Evolutionary conservation across 2,113 vertebrate species (phyloP).

Genomic region (Syngnathus typhle): DNA sequence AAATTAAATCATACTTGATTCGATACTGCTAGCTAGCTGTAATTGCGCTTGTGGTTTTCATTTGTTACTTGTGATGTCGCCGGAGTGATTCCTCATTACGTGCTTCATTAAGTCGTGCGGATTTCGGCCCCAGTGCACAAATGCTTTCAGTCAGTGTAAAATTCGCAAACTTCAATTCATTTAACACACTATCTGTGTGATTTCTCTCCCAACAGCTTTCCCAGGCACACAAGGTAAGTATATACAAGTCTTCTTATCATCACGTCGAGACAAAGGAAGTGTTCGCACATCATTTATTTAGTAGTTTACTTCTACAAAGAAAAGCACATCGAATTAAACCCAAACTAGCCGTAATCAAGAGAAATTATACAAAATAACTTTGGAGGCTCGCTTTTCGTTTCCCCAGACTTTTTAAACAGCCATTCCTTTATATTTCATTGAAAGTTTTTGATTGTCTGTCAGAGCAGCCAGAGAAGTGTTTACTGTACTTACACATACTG

Average conservation of each 20-base stretch:
- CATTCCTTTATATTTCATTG: slow-evolving; percentile 11
- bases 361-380: slow-evolving; percentile 5
- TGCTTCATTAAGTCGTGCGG: slow-evolving; percentile 63
- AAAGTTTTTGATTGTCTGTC: slow-evolving; percentile 17
- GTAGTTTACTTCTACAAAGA: not conserved
- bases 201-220: slow-evolving; percentile 80
- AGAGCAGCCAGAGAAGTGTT: slow-evolving; percentile 23
- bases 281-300: not conserved
- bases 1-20: not conserved
- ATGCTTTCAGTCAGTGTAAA: slow-evolving; percentile 34
- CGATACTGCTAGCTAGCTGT: not conserved
- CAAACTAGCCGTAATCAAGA: not conserved
- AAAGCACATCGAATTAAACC: not conserved
- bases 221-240: slow-evolving; percentile 93
- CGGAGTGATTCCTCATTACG: slow-evolving; percentile 60
- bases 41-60: slow-evolving; percentile 21
- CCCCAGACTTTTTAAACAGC: not conserved
- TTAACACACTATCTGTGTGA: slow-evolving; percentile 50
- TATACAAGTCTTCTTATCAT: slow-evolving; percentile 26
- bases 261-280: slow-evolving; percentile 40
- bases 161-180: slow-evolving; percentile 25
- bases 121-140: slow-evolving; percentile 27
- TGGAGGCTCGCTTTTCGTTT: slow-evolving; percentile 8
- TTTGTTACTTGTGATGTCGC: slow-evolving; percentile 53
- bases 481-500: slow-evolving; percentile 35